Percentiles rank a stretch among this genome's conserved stretches.
These are phyloP conservation scores for chimpanzee (Pan troglodytes) DNA, from an alignment of 2,113 vertebrate genomes.

Conservation along the genomic window NHGRI_mPanTro3-v2.1_pri NC_086015.1:146738001-146738500, in stretches of 20 bases:
- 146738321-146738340: slow-evolving; percentile 7
- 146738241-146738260: not conserved
- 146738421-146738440: not conserved
- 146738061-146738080: not conserved
- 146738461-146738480: not conserved
- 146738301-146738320: not conserved
- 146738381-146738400: not conserved
- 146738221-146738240: not conserved
- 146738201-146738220: not conserved
- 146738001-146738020: not conserved
- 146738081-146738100: not conserved
- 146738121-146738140: not conserved
- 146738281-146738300: not conserved
- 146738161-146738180: slow-evolving; percentile 10
- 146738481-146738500: not conserved
- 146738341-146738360: not conserved
- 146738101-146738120: not conserved
- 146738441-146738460: not conserved
- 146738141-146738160: not conserved
- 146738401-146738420: not conserved
- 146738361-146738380: not conserved
- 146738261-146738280: not conserved
- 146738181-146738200: not conserved
- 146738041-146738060: not conserved
- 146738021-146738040: not conserved